These are phyloP conservation scores for Lithophane socia DNA, from an alignment of 2,888 invertebrate species.

Conservation along the genomic window DNA sequence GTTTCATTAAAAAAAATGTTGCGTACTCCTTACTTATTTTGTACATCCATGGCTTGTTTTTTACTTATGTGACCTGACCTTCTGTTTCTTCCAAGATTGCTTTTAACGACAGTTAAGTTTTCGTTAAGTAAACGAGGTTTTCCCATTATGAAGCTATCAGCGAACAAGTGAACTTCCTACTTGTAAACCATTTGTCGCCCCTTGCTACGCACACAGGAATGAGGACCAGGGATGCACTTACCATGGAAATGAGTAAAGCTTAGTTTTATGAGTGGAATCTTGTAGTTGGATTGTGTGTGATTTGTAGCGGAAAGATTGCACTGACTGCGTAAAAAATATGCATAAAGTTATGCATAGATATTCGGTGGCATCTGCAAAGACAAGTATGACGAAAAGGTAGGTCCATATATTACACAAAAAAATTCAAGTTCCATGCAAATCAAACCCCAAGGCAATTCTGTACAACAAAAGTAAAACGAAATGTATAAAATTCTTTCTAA, in stretches of 20 bases:
- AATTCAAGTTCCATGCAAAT: slow-evolving; percentile 37
- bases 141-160: slow-evolving; percentile 37
- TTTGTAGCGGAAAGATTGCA: not conserved
- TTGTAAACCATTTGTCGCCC: slow-evolving; percentile 1
- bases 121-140: slow-evolving; percentile 27
- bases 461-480: slow-evolving; percentile 56
- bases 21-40: not conserved
- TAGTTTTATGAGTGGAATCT: not conserved
- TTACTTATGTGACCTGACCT: slow-evolving; percentile 29
- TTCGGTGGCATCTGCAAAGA: not conserved
- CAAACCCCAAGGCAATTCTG: slow-evolving; percentile 18
- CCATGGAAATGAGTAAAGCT: not conserved
- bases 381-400: too few relatives aligned
- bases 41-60: slow-evolving; percentile 25
- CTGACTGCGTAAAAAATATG: not conserved
- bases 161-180: slow-evolving; percentile 22
- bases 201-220: not conserved
- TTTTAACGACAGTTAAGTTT: not conserved
- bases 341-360: not conserved
- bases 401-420: not conserved
- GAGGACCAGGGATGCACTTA: not conserved
- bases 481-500: slow-evolving; percentile 65
- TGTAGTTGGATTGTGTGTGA: too few relatives aligned
- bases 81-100: slow-evolving; percentile 27
- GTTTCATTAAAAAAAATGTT: not conserved